Evolutionary conservation across 2,113 vertebrate genomes (phyloP).

Genomic region (Eulacestoma nigropectus): DNA sequence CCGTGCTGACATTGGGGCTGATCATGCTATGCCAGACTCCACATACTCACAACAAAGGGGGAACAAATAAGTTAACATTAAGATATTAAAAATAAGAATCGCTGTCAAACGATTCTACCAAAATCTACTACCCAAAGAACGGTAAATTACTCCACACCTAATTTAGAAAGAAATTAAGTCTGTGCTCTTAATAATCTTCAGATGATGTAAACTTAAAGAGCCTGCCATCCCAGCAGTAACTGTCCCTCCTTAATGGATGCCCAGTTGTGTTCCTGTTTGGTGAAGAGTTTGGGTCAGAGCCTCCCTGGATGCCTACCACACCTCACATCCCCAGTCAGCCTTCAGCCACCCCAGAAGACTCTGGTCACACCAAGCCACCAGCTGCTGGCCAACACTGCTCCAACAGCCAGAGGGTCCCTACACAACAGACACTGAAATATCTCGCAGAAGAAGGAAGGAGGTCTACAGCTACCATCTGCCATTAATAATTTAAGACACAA

Average conservation of each 20-base stretch:
- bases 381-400: background rate
- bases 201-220: background rate
- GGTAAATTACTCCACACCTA: background rate
- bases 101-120: background rate
- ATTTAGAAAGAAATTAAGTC: background rate
- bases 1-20: accelerated
- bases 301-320: background rate
- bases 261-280: background rate
- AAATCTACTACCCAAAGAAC: background rate
- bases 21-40: accelerated
- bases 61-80: background rate
- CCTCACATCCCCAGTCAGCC: accelerated
- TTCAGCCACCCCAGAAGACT: background rate
- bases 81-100: background rate
- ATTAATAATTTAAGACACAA: background rate
- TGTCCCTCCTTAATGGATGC: background rate
- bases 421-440: background rate
- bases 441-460: background rate
- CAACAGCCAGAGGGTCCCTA: background rate
- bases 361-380: background rate
- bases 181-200: background rate
- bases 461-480: background rate
- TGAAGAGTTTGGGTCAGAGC: background rate
- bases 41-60: accelerated
- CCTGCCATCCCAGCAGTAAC: background rate